A percentile compares a stretch with the other conserved stretches of the same genome.
Evolutionary conservation across 2,797 vertebrate genomes (phyloP).

Genomic region (Pipistrellus nathusii): DNA sequence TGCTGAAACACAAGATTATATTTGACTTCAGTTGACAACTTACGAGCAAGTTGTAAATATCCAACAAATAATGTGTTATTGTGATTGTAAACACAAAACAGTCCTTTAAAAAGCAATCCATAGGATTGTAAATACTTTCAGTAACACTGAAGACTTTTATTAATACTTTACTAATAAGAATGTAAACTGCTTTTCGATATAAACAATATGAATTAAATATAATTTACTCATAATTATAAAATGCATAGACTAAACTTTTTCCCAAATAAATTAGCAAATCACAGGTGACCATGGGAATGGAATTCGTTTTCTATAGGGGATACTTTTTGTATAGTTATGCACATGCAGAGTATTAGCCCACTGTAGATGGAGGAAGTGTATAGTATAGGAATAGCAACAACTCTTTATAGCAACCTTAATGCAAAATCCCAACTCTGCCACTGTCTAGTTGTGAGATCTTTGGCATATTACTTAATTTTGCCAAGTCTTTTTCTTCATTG

Average conservation of each 20-base stretch:
- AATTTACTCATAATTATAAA: constrained; percentile 44
- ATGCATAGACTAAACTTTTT: neutral
- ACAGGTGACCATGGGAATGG: neutral
- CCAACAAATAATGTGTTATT: neutral
- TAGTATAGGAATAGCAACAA: neutral
- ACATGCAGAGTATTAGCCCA: neutral
- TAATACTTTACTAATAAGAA: neutral
- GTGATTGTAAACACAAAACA: neutral
- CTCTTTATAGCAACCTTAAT: neutral
- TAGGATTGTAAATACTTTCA: constrained; percentile 7
- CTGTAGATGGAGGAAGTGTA: neutral
- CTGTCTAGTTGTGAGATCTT: neutral
- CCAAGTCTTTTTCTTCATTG: neutral
- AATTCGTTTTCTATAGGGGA: neutral
- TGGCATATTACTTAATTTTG: constrained; percentile 23
- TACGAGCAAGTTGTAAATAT: neutral
- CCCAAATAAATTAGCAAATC: neutral
- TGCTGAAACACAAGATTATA: constrained; percentile 33
- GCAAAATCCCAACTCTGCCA: neutral
- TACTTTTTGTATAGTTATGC: neutral
- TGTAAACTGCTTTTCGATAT: constrained; percentile 36
- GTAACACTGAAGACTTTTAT: constrained; percentile 13
- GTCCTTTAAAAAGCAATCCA: neutral
- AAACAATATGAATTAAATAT: constrained; percentile 18
- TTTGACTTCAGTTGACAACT: constrained; percentile 15